Evolutionary conservation across 2,888 invertebrate genomes (phyloP).

Genomic region (Drosophila demipolita): DNA sequence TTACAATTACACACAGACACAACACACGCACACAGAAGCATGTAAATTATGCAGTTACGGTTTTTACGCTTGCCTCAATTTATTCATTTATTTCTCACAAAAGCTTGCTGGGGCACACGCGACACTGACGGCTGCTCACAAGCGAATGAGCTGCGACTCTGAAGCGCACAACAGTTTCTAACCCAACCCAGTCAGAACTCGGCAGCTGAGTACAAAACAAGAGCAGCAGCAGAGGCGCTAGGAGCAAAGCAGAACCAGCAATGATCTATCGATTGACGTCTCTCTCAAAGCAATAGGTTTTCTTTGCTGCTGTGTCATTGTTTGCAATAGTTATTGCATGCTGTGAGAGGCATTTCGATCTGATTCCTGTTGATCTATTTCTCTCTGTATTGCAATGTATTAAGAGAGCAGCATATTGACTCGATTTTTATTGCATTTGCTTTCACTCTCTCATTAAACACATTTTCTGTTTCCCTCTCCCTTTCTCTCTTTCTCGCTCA

Average conservation of each 20-base stretch:
- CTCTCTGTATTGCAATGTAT: slow-evolving; percentile 2
- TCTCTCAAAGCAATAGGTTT: background rate
- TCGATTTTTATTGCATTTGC: slow-evolving; percentile 5
- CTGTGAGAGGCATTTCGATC: background rate
- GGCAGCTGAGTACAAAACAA: slow-evolving; percentile 8
- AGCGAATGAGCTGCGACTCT: slow-evolving; percentile 69
- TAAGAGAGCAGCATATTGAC: background rate
- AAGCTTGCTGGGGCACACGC: slow-evolving; percentile 70
- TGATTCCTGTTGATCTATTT: background rate
- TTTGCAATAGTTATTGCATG: background rate
- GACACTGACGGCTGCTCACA: slow-evolving; percentile 81
- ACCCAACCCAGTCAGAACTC: slow-evolving; percentile 25
- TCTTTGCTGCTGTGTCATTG: background rate
- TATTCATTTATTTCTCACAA: slow-evolving; percentile 40
- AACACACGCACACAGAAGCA: slow-evolving; percentile 19
- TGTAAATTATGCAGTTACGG: slow-evolving; percentile 11
- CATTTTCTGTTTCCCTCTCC: slow-evolving; percentile 5
- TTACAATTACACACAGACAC: slow-evolving; percentile 18
- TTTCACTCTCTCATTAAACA: background rate
- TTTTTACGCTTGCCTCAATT: slow-evolving; percentile 50
- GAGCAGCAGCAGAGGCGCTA: slow-evolving; percentile 4
- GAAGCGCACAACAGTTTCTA: slow-evolving; percentile 39
- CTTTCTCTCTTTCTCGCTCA: background rate
- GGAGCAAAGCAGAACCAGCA: slow-evolving; percentile 5
- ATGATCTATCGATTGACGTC: background rate